phyloP scores from a whole-genome alignment of 2,888 invertebrate genomes.

The Dicycla oo region DNA sequence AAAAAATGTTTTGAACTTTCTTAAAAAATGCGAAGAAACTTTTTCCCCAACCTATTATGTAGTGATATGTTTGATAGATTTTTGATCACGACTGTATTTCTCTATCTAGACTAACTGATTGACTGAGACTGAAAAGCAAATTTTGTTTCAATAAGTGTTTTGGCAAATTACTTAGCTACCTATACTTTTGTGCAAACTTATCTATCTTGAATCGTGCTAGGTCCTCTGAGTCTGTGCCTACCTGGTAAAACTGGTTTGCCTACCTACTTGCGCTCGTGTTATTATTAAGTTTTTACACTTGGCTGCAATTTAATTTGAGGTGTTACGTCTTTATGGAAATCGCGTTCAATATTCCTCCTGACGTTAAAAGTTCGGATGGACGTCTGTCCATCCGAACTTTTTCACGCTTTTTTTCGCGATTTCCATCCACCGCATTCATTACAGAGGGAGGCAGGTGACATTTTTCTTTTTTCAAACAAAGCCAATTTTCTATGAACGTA shows the following conservation, averaged over 20 bases:
- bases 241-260: slow-evolving; percentile 29
- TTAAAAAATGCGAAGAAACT: no score
- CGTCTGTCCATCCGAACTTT: no score
- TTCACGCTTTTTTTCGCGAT: no score
- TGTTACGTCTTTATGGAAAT: slow-evolving; percentile 6
- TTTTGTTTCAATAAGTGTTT: neutral
- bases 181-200: slow-evolving; percentile 2
- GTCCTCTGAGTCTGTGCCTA: slow-evolving; percentile 8
- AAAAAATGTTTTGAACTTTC: no score
- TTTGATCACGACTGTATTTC: neutral
- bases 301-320: neutral
- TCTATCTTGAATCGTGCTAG: neutral
- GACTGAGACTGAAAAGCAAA: neutral
- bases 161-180: neutral
- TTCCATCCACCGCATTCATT: neutral
- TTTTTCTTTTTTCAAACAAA: neutral
- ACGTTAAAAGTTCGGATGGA: neutral
- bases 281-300: neutral
- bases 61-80: neutral
- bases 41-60: no score
- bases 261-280: slow-evolving; percentile 8
- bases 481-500: neutral
- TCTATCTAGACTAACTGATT: neutral
- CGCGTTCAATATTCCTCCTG: neutral
- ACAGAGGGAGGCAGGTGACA: neutral